Evolutionary conservation across 2,888 invertebrate genomes (phyloP).

Genomic region (Acronicta alni): DNA sequence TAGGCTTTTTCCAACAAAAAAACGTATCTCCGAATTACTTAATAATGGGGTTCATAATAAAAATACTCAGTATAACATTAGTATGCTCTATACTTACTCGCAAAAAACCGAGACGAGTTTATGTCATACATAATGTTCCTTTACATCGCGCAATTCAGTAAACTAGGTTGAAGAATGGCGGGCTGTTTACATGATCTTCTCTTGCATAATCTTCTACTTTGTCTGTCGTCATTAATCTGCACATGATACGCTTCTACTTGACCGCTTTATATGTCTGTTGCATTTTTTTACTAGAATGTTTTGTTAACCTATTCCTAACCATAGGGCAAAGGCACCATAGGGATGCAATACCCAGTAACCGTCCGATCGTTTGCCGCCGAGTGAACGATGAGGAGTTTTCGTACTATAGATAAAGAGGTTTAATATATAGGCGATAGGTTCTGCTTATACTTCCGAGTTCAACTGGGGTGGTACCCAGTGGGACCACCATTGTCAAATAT

Average conservation of each 20-base stretch:
- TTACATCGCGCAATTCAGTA: conserved; percentile 28
- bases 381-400: no score
- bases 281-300: no score
- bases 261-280: background rate
- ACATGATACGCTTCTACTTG: conserved; percentile 9
- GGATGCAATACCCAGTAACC: no score
- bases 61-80: conserved; percentile 16
- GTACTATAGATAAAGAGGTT: no score
- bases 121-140: conserved; percentile 38
- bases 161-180: conserved; percentile 19
- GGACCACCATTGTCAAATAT: no score
- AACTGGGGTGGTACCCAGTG: no score
- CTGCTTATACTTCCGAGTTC: no score
- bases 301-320: no score
- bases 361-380: no score
- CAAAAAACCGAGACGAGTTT: conserved; percentile 20
- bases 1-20: no score
- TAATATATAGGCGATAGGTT: no score
- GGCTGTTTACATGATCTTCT: conserved; percentile 13
- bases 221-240: conserved; percentile 23
- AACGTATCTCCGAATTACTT: background rate
- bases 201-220: conserved; percentile 36
- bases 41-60: conserved; percentile 1
- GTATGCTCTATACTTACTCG: background rate
- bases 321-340: no score